phyloP scores from a whole-genome alignment of 1,140 invertebrate genomes.

The Nylanderia fulva region DNA sequence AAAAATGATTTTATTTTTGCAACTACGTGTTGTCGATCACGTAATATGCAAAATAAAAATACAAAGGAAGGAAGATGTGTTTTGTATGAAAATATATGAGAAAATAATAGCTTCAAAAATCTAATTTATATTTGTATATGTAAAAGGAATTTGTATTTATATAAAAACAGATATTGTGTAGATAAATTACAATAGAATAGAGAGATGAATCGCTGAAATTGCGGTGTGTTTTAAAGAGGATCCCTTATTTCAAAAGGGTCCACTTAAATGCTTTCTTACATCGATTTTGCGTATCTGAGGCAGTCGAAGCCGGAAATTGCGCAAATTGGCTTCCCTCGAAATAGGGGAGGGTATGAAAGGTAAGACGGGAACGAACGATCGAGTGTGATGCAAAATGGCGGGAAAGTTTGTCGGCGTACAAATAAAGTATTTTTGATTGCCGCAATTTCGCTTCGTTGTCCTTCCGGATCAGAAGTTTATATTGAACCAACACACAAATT shows the following conservation, averaged over 20 bases:
- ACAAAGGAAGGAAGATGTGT: too few relatives aligned
- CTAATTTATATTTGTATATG: too few relatives aligned
- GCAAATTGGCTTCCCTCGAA: conserved; percentile 23
- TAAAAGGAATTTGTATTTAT: too few relatives aligned
- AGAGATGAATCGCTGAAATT: not conserved
- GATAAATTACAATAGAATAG: not conserved
- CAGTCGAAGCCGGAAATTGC: conserved; percentile 12
- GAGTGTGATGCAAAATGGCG: conserved; percentile 11
- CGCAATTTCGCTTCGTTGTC: conserved; percentile 5
- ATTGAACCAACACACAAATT: not conserved
- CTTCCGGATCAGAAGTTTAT: not conserved
- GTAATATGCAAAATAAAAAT: too few relatives aligned
- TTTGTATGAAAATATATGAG: too few relatives aligned
- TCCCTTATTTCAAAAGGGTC: not conserved
- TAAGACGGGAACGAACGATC: not conserved
- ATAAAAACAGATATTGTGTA: not conserved
- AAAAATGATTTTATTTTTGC: too few relatives aligned
- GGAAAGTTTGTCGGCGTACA: conserved; percentile 35
- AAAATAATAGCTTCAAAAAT: too few relatives aligned
- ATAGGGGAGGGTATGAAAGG: not conserved
- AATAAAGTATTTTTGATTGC: conserved; percentile 33
- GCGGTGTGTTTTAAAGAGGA: not conserved
- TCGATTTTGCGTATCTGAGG: not conserved
- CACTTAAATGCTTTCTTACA: not conserved
- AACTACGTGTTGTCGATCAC: too few relatives aligned